Evolutionary conservation across 1,140 invertebrate species (phyloP), one percentile per base, ranked within the genome.

Genomic region (Drosophila serrata): DNA sequence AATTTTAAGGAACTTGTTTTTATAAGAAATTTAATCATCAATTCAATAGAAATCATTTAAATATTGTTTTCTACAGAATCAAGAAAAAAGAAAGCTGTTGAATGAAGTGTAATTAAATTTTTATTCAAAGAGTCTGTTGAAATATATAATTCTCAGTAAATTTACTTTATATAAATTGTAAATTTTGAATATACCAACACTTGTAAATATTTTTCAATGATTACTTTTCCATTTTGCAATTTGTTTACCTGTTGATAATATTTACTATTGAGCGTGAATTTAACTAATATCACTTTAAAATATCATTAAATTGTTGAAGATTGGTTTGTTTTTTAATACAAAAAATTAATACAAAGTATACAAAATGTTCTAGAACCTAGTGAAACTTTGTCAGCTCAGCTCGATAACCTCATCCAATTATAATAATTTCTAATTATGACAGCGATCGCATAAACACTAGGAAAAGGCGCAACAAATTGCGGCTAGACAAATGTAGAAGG

Each of bases 381-480:
- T 49, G 29, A 12, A 55, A 53, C 64, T 15, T 39, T 43, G 40
- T 33, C 19, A 37, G 12, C 33, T 27, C n/a, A 31, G 24, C 24
- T 37, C 31, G 53, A 61, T 13, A 33, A 33, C 48, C 74, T 45
- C 76, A 78, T 56, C 75, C 75, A 77, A 78, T 78, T 78, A 78
- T 40, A 76, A 78, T 57, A 57, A 78, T 61, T 78, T 78, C 35
- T 70, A 78, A 78, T 78, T 78, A 70, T 70, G 75, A 78, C 56
- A 69, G 60, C 35, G 48, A 58, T 33, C 39, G 37, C 61, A 45
- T 49, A 43, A 75, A 75, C 74, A 75, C 72, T 51, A 17, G 45
- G 29, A 51, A 55, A 49, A 49, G 53, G 45, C 72, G 75, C 73
- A 67, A 67, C 61, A 76, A 76, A 76, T 76, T 55, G 61, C 40